Evolutionary conservation across 30 jellyfish, hydroid and myxozoan species (phyloP).

Genomic region (Sanderia malayensis): DNA sequence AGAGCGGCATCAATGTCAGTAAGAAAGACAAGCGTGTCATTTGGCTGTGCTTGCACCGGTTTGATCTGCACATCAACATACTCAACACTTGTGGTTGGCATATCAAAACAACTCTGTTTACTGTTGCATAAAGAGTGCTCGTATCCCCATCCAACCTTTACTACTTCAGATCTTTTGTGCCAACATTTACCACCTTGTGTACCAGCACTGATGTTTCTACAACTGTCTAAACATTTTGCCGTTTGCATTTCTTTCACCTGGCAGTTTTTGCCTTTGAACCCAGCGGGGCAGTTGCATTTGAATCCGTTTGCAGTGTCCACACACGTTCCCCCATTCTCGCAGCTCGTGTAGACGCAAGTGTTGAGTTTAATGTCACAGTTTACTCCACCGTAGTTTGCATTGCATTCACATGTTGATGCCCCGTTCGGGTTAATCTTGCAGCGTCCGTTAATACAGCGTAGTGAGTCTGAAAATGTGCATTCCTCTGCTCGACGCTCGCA

Average conservation of each 20-base stretch:
- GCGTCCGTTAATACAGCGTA: conserved; percentile 66
- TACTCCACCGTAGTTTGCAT: conserved; percentile 79
- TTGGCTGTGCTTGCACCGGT: conserved; percentile 86
- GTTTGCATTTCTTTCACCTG: conserved; percentile 46
- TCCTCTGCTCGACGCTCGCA: conserved; percentile 94
- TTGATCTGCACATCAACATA: conserved; percentile 84
- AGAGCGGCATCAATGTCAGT: conserved; percentile 81
- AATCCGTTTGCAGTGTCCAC: conserved; percentile 47
- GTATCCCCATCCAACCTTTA: conserved; percentile 97
- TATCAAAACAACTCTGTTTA: conserved; percentile 71
- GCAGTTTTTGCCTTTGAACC: conserved; percentile 70
- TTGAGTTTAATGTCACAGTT: conserved; percentile 55
- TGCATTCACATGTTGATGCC: conserved; percentile 82
- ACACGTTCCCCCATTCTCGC: conserved; percentile 89
- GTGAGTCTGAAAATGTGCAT: conserved; percentile 64
- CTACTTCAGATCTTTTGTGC: conserved; percentile 71
- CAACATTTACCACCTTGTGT: conserved; percentile 83
- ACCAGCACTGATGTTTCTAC: conserved; percentile 22
- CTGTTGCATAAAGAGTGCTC: conserved; percentile 84
- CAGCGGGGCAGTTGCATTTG: conserved; percentile 74
- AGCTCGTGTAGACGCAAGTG: conserved; percentile 64
- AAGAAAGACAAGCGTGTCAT: conserved; percentile 71
- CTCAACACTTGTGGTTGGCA: conserved; percentile 27
- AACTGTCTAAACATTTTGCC: conserved; percentile 43
- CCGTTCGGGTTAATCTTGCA: conserved; percentile 79